Conservation (phyloP, 2,797 vertebrate species). For the Silurus lanzhouensis region DNA sequence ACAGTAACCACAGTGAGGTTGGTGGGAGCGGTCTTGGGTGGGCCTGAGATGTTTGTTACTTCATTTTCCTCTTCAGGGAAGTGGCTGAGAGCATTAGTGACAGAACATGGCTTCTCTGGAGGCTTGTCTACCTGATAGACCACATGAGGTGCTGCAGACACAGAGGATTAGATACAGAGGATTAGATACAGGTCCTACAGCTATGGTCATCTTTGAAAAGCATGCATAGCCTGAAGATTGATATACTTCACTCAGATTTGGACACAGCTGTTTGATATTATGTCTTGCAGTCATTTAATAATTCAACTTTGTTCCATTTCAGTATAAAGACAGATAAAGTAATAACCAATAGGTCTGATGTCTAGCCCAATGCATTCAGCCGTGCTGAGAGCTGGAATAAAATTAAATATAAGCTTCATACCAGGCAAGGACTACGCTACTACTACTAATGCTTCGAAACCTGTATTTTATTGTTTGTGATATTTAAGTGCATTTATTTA, state of each 20-base stretch:
- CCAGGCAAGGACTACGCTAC: background rate
- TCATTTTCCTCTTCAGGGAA: slow-evolving; percentile 84
- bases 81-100: slow-evolving; percentile 86
- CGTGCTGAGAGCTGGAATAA: background rate
- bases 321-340: background rate
- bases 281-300: background rate
- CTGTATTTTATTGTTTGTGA: background rate
- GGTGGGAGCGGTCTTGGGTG: slow-evolving; percentile 85
- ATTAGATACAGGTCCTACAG: background rate
- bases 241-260: slow-evolving; percentile 3
- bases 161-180: slow-evolving; percentile 3
- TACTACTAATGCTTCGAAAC: background rate
- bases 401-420: background rate
- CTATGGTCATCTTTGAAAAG: background rate
- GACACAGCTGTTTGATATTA: background rate
- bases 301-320: background rate
- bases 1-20: slow-evolving; percentile 95
- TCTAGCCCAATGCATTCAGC: background rate
- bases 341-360: background rate
- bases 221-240: background rate
- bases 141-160: slow-evolving; percentile 84
- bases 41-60: slow-evolving; percentile 77
- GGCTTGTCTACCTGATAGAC: slow-evolving; percentile 89
- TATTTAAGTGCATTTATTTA: background rate
- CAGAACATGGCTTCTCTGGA: slow-evolving; percentile 89